Percentiles rank a stretch among this genome's conserved stretches.
These are phyloP conservation scores for Masnerella sp. DNA, from an alignment of 2,888 invertebrate species.

Conservation along the genomic window DNA sequence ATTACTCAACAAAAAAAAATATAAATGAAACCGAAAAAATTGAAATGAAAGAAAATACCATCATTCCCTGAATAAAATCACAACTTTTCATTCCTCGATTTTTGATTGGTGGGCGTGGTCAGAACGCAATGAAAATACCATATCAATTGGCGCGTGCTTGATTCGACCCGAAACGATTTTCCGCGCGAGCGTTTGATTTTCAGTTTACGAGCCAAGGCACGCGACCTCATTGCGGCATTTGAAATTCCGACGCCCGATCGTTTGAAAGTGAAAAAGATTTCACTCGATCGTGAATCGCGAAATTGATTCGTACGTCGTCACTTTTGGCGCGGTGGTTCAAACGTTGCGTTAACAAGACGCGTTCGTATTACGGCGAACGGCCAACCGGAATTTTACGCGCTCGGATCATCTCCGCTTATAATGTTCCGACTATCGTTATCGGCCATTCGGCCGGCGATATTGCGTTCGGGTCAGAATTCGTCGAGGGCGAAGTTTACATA, in stretches of 20 bases:
- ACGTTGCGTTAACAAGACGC: slow-evolving; percentile 36
- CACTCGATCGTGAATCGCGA: slow-evolving; percentile 12
- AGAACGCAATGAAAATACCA: slow-evolving; percentile 30
- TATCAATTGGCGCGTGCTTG: not conserved
- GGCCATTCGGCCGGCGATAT: slow-evolving; percentile 6
- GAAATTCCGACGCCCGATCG: too few species aligned
- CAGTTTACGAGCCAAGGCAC: not conserved
- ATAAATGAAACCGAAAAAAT: too few species aligned
- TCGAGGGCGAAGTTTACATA: too few species aligned
- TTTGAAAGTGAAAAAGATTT: slow-evolving; percentile 13
- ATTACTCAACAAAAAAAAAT: too few species aligned
- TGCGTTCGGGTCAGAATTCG: too few species aligned
- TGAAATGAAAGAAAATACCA: too few species aligned
- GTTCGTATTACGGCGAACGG: slow-evolving; percentile 33
- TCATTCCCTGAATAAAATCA: not conserved
- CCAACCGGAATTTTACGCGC: slow-evolving; percentile 8
- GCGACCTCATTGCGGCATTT: slow-evolving; percentile 7
- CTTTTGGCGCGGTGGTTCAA: too few species aligned
- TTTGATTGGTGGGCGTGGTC: slow-evolving; percentile 46
- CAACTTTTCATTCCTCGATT: too few species aligned
- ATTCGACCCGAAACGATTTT: not conserved
- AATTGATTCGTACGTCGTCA: slow-evolving; percentile 33
- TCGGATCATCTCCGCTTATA: slow-evolving; percentile 30
- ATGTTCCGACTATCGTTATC: slow-evolving; percentile 25
- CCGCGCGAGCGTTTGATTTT: not conserved